Conservation (phyloP, 1,140 invertebrate genomes). For the Hetaerina americana region DNA sequence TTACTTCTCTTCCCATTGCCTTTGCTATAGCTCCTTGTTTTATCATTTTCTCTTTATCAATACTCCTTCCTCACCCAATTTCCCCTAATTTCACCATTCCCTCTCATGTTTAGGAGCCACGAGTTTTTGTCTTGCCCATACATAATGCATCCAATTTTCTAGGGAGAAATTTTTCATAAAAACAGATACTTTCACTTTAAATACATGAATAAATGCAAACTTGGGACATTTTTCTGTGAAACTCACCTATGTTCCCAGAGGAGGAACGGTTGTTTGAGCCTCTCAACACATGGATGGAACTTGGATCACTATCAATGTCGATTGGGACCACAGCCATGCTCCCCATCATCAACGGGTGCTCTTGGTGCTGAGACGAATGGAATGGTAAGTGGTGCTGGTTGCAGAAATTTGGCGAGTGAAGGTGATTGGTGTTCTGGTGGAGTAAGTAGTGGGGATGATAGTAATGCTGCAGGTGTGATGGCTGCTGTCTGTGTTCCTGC, state of each 20-base stretch:
- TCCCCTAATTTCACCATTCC: too few species aligned
- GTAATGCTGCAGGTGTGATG: not conserved
- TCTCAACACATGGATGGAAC: slow-evolving; percentile 31
- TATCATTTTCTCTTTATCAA: too few species aligned
- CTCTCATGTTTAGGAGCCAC: too few species aligned
- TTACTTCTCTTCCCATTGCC: too few species aligned
- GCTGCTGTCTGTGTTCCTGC: not conserved
- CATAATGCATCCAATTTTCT: too few species aligned
- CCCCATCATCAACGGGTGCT: not conserved
- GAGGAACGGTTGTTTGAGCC: slow-evolving; percentile 30
- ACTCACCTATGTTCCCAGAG: slow-evolving; percentile 33
- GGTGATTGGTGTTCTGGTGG: not conserved
- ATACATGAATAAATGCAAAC: not conserved
- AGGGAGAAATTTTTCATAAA: too few species aligned
- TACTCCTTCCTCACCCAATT: too few species aligned
- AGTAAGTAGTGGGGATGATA: not conserved
- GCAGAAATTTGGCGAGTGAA: not conserved
- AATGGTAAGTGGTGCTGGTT: not conserved
- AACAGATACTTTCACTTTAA: not conserved
- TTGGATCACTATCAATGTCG: slow-evolving; percentile 33
- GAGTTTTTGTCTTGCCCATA: too few species aligned
- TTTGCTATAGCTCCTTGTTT: too few species aligned
- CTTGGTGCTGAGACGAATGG: not conserved
- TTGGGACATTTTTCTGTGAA: not conserved
- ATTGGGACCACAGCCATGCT: slow-evolving; percentile 3